A percentile compares a stretch with the other conserved stretches of the same genome.
Conservation (phyloP, 2,113 vertebrate species). For the Dicrurus megarhynchus region DNA sequence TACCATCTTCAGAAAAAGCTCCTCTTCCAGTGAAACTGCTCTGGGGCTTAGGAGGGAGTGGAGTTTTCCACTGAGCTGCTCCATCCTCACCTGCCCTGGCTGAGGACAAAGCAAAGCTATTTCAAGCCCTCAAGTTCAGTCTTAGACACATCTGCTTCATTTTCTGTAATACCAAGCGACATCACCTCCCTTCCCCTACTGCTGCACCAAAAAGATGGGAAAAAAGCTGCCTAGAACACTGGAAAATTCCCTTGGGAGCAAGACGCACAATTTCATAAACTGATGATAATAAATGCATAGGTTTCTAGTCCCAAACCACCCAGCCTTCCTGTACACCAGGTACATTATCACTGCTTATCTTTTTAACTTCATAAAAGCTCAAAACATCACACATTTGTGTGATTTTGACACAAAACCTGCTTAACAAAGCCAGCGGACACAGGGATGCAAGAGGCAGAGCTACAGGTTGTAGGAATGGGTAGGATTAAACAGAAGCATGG, state of each 20-base stretch:
- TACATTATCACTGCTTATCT: not conserved
- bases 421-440: not conserved
- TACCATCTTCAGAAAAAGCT: not conserved
- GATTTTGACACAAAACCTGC: not conserved
- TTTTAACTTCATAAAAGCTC: not conserved
- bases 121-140: not conserved
- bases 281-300: accelerated
- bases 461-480: not conserved
- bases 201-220: not conserved
- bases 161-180: not conserved
- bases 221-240: not conserved
- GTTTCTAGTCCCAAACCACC: not conserved
- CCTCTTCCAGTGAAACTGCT: not conserved
- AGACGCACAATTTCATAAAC: not conserved
- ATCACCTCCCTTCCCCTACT: not conserved
- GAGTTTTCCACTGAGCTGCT: not conserved
- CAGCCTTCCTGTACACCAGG: not conserved
- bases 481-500: not conserved
- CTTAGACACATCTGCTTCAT: not conserved
- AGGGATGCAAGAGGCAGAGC: not conserved
- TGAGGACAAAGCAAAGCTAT: not conserved
- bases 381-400: not conserved
- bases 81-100: not conserved
- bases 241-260: not conserved
- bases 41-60: not conserved